Percentiles rank a stretch among this genome's conserved stretches.
These are phyloP conservation scores for Silurus asotus DNA, from an alignment of 2,113 vertebrate genomes.

Conservation along the genomic window DNA sequence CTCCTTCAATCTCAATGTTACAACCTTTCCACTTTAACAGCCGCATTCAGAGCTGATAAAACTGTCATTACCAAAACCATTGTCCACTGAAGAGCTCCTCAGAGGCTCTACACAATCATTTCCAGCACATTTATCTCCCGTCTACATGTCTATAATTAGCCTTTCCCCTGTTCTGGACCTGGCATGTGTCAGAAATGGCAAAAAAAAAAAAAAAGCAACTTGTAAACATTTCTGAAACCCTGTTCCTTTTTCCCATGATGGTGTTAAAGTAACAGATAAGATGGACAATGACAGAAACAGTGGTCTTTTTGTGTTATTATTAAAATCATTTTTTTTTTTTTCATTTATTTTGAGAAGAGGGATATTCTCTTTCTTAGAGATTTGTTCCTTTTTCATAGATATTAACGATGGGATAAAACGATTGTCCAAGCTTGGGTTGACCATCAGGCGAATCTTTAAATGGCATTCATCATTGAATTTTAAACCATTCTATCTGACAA, in stretches of 20 bases:
- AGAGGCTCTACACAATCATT: constrained; percentile 63
- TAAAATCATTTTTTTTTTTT: not conserved
- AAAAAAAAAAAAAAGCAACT: constrained; percentile 68
- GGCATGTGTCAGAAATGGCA: constrained; percentile 64
- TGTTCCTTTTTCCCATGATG: constrained; percentile 65
- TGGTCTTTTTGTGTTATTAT: constrained; percentile 27
- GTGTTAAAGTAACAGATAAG: constrained; percentile 62
- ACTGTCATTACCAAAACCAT: constrained; percentile 61
- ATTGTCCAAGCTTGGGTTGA: not conserved
- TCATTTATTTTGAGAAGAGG: not conserved
- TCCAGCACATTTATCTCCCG: constrained; percentile 68
- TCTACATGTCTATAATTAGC: constrained; percentile 72
- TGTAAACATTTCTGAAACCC: constrained; percentile 62
- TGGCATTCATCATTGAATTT: not conserved
- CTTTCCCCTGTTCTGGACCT: constrained; percentile 64
- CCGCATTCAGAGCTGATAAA: constrained; percentile 61
- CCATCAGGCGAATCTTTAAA: not conserved
- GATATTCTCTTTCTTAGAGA: not conserved
- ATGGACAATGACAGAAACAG: constrained; percentile 62
- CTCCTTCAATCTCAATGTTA: constrained; percentile 61
- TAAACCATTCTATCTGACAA: not conserved
- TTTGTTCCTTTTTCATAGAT: not conserved
- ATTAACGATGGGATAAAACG: not conserved
- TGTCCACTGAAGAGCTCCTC: constrained; percentile 50
- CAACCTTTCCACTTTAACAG: constrained; percentile 59